A percentile compares a stretch with the other conserved stretches of the same genome.
Evolutionary conservation across 2,888 invertebrate species (phyloP).

Genomic region (Seira ritae): DNA sequence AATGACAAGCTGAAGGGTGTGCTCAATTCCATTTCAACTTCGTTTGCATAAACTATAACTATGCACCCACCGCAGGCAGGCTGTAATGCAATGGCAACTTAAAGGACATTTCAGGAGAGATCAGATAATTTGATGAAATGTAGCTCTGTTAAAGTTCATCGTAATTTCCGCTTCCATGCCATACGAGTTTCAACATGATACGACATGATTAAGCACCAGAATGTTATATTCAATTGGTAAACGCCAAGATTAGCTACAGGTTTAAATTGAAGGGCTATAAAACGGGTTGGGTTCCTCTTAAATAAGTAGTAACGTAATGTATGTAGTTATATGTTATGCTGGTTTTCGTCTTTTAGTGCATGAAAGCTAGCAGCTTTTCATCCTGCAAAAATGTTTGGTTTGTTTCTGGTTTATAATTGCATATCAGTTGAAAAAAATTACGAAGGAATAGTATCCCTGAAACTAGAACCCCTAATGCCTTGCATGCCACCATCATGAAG

Average conservation of each 20-base stretch:
- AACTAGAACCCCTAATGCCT: background rate
- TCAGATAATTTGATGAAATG: constrained; percentile 11
- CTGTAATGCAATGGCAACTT: background rate
- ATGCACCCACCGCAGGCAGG: constrained; percentile 18
- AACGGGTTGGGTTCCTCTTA: constrained; percentile 1
- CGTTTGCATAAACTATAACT: constrained; percentile 23
- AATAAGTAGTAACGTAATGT: background rate
- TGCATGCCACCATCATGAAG: background rate
- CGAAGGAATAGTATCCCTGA: background rate
- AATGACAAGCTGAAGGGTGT: background rate
- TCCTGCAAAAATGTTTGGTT: background rate
- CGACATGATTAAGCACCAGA: too few species aligned
- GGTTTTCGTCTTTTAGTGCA: too few species aligned
- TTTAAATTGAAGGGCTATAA: background rate
- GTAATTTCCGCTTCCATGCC: constrained; percentile 36
- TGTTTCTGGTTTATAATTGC: background rate
- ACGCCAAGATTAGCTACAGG: background rate
- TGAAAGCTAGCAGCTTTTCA: background rate
- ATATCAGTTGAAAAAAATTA: background rate
- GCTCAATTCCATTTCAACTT: background rate
- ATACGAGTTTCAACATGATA: background rate
- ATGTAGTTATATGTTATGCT: too few species aligned
- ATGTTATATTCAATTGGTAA: too few species aligned
- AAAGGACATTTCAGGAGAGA: background rate
- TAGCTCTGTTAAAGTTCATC: constrained; percentile 20